phyloP scores from a whole-genome alignment of 2,113 vertebrate genomes.

The cat (Felis catus) region DNA sequence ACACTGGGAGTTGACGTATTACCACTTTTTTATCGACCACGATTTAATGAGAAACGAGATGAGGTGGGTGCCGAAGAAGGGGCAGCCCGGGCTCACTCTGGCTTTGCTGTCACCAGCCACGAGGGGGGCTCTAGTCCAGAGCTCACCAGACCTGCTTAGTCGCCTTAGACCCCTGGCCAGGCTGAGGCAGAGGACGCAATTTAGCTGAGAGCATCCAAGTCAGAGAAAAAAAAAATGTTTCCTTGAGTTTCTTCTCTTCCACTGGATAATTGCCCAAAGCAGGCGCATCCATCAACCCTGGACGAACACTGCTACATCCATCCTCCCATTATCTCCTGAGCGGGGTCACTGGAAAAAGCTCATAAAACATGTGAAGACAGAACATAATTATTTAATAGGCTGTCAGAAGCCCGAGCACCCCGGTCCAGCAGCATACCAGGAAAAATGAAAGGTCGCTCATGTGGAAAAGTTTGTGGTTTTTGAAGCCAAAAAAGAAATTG shows the following conservation, averaged over 20 bases:
- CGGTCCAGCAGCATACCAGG: neutral
- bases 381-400: slow-evolving; percentile 11
- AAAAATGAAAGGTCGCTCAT: neutral
- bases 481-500: neutral
- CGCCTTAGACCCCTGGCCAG: neutral
- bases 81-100: neutral
- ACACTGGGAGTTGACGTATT: neutral
- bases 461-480: neutral
- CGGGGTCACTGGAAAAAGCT: neutral
- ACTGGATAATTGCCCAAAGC: neutral
- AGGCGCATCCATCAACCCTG: neutral
- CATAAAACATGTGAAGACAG: slow-evolving; percentile 1
- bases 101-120: neutral
- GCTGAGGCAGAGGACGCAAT: neutral
- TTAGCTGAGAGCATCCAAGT: neutral
- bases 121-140: neutral
- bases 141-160: neutral
- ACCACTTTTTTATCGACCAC: neutral
- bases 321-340: neutral
- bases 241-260: neutral
- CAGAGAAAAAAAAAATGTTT: neutral
- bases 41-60: neutral
- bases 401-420: neutral
- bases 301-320: neutral
- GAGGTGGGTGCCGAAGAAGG: neutral